phyloP scores from a whole-genome alignment of 2,888 invertebrate genomes.

The Drosophila barbarae region DNA sequence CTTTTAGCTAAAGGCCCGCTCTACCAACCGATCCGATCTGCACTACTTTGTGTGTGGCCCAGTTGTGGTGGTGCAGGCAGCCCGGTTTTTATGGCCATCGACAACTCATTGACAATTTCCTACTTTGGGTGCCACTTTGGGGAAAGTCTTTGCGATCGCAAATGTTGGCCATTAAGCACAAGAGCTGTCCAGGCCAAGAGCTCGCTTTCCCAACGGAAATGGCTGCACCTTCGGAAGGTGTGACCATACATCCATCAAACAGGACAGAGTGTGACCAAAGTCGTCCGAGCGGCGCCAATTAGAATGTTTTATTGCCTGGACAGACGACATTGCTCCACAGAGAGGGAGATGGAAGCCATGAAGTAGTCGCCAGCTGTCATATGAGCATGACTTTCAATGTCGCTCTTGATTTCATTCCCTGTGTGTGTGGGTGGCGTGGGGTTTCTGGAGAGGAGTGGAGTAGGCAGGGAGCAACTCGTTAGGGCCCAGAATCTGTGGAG shows the following conservation, averaged over 20 bases:
- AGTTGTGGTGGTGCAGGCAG: slow-evolving; percentile 32
- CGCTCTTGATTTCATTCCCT: slow-evolving; percentile 61
- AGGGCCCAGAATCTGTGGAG: slow-evolving; percentile 34
- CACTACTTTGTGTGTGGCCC: slow-evolving; percentile 59
- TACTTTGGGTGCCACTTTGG: slow-evolving; percentile 62
- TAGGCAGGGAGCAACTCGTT: slow-evolving; percentile 24
- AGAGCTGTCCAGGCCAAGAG: neutral
- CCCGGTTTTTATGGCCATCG: slow-evolving; percentile 40
- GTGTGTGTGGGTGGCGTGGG: slow-evolving; percentile 2
- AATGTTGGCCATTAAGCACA: slow-evolving; percentile 55
- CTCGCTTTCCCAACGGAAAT: slow-evolving; percentile 45
- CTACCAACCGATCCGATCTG: slow-evolving; percentile 34
- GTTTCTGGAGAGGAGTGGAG: neutral
- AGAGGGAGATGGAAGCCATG: neutral
- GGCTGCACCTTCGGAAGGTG: slow-evolving; percentile 12
- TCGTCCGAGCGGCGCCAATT: slow-evolving; percentile 54
- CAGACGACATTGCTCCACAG: slow-evolving; percentile 34
- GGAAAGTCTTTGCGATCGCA: slow-evolving; percentile 57
- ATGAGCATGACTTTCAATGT: slow-evolving; percentile 61
- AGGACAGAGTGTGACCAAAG: slow-evolving; percentile 9
- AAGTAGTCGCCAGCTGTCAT: slow-evolving; percentile 11
- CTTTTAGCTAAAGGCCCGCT: slow-evolving; percentile 64
- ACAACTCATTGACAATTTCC: slow-evolving; percentile 63
- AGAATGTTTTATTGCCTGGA: slow-evolving; percentile 57
- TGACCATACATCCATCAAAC: slow-evolving; percentile 10